Conservation (phyloP, 2,888 invertebrate genomes). For the Panorpa germanica region DNA sequence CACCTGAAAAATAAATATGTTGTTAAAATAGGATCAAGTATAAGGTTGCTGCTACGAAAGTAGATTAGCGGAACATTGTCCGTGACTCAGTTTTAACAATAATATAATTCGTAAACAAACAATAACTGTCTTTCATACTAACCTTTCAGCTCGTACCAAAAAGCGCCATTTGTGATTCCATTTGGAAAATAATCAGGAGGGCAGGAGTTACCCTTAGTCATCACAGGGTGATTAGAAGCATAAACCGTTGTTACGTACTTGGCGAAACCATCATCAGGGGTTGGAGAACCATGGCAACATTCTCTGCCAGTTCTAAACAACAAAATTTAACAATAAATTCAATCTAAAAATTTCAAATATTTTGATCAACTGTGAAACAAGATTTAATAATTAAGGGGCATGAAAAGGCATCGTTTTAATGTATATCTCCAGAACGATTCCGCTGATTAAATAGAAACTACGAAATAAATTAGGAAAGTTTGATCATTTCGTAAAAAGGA, state of each 20-base stretch:
- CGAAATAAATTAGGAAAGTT: background rate
- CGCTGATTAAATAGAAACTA: too few species aligned
- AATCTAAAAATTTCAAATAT: slow-evolving; percentile 8
- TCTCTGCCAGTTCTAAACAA: slow-evolving; percentile 29
- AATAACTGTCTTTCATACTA: too few species aligned
- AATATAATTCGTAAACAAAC: too few species aligned
- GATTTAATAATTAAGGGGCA: slow-evolving; percentile 3
- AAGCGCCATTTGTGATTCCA: slow-evolving; percentile 83
- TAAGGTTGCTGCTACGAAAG: background rate
- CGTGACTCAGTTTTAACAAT: too few species aligned
- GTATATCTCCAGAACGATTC: too few species aligned
- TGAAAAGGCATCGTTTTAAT: too few species aligned
- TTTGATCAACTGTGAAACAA: slow-evolving; percentile 7
- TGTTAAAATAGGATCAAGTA: slow-evolving; percentile 4
- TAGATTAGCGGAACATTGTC: too few species aligned
- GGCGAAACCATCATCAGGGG: slow-evolving; percentile 73
- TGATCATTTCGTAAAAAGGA: background rate
- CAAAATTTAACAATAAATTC: slow-evolving; percentile 12
- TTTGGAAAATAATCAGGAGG: slow-evolving; percentile 49
- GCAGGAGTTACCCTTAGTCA: slow-evolving; percentile 58
- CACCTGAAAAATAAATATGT: slow-evolving; percentile 35
- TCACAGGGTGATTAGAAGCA: slow-evolving; percentile 51
- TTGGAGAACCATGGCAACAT: slow-evolving; percentile 52
- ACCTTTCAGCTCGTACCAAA: slow-evolving; percentile 79
- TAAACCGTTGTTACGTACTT: slow-evolving; percentile 58